phyloP scores from a whole-genome alignment of 2,113 vertebrate genomes.

The Megalops atlanticus region DNA sequence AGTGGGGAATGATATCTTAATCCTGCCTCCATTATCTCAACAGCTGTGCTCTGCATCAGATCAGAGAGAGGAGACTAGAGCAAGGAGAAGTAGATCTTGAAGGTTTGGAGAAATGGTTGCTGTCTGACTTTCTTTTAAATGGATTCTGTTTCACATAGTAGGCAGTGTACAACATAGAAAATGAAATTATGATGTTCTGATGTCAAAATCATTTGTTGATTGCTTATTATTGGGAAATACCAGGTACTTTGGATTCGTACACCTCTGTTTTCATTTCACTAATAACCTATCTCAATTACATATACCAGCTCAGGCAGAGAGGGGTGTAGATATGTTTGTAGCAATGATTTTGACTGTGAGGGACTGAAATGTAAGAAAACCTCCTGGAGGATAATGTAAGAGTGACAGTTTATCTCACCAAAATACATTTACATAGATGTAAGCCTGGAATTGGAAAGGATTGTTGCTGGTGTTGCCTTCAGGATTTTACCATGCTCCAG shows the following conservation, averaged over 20 bases:
- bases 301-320: no score
- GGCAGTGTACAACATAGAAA: conserved; percentile 11
- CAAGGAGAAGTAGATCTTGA: conserved; percentile 37
- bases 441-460: no score
- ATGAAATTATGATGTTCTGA: background rate
- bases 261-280: no score
- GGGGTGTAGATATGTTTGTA: conserved; percentile 13
- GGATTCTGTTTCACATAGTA: conserved; percentile 29
- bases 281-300: no score
- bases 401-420: no score
- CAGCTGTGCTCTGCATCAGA: conserved; percentile 40
- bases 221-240: no score
- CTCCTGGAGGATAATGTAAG: no score
- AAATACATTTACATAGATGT: no score
- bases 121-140: conserved; percentile 35
- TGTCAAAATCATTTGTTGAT: background rate
- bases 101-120: conserved; percentile 38
- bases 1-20: conserved; percentile 44
- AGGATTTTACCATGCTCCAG: background rate
- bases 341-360: no score
- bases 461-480: no score
- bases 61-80: conserved; percentile 33
- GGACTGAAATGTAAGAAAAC: no score
- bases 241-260: no score
- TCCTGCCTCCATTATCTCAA: conserved; percentile 42